Evolutionary conservation across 2,113 vertebrate species (phyloP), one percentile per base, ranked within the genome.

Genomic region (Pseudois nayaur): DNA sequence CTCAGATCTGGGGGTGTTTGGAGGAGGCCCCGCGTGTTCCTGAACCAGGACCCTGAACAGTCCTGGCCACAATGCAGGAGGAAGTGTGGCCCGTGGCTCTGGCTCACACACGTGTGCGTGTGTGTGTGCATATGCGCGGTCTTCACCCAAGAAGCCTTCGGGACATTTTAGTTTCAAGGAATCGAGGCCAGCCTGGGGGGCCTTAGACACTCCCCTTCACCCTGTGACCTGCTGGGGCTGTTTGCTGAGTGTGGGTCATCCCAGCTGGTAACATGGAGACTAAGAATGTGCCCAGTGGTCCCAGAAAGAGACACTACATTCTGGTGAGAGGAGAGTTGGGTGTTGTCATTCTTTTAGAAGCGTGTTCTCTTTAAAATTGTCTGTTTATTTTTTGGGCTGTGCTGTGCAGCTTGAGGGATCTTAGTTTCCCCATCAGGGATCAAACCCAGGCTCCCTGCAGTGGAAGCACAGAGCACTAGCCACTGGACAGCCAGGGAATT

Each of bases 41-140:
- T 3, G 33, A 33, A 13, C n/a, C 36, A 43, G 83, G 54, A 54
- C 52, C 0, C 48, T 17, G 23, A 6, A 83, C 31, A 3, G 36
- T 9, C 45, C 4, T 9, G 31, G 13, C n/a, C 3, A 8, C 55
- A 7, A 0, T 0, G 1, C 10, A 5, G 64, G 23, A 60, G 36
- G 23, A 29, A 62, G 9, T 17, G 29, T 2, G 60, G 15, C 52
- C 45, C 17, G 27, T 55, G 21, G 27, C 15, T 62, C 85, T 7
- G 64, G 43, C 52, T 36, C 6, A 8, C 19, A 14, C 8, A 29
- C 0, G 0, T 29, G 45, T 45, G 62, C 6, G 1, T 15, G 19
- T 78, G 62, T 2, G 0, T 21, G 19, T 48, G 43, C 7, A 0
- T 48, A 16, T 8, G 7, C 2, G 1, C 12, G 8, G 29, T 8